Base-by-base conservation (phyloP, 1,140 invertebrate species). In the Melipona quadrifasciata region DNA sequence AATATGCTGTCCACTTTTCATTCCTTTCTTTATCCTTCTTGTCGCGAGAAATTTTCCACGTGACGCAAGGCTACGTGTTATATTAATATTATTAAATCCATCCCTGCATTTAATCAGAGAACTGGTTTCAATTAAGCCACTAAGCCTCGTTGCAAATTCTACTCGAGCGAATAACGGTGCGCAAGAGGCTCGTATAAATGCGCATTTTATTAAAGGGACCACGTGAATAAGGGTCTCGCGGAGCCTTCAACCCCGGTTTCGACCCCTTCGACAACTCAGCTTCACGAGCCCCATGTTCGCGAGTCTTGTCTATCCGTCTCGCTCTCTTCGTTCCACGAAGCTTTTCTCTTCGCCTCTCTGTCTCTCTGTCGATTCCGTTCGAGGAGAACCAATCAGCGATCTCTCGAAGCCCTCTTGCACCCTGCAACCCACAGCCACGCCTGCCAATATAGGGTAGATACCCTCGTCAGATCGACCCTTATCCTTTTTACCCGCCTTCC, bases 391-490 rank as follows among this genome's bases (percentile, higher is more conserved):
- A 94, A 94, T 94, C 93, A 94, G 92, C 93, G 87, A 89, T 91
- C 92, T 90, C 88, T 87, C 88, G 89, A 86, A 92, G 76, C 89
- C 91, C 91, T 91, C 90, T 86, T 91, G 89, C 92, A 91, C 91
- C 93, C 92, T 86, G 80, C 84, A 91, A 71, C 87, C 92, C 88
- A 80, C 93, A 92, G 93, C 94, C 94, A 95, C 94, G 94, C 94
- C 94, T 94, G 94, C 94, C 94, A 94, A 94, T 94, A 94, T 93
- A 94, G 88, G 86, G 88, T 89, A 90, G 88, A 86, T 87, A 91
- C 89, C 91, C 91, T 92, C 89, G 91, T 93, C 92, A 92, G 90
- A 91, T 90, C 92, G 90, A 92, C 92, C 91, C 90, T 92, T 92
- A 91, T 90, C 85, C 91, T 92, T 91, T 92, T 88, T 87, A 92